phyloP scores from a whole-genome alignment of 2,888 invertebrate genomes.

The Oscheius sp. region DNA sequence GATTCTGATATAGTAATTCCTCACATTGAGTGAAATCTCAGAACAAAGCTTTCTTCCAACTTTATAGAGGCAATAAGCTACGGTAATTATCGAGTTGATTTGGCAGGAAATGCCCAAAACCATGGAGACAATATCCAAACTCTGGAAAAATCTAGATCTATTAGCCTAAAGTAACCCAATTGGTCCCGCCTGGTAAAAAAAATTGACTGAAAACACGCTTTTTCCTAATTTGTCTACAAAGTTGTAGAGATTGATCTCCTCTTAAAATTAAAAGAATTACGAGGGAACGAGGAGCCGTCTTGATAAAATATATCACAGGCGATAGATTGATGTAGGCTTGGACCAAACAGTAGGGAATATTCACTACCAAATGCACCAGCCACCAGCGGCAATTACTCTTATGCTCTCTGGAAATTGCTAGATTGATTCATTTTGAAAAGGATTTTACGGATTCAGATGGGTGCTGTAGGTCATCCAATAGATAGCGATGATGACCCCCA shows the following conservation, averaged over 20 bases:
- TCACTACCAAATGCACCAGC: background rate
- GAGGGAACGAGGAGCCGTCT: background rate
- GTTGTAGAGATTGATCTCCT: no score
- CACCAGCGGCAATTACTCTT: background rate
- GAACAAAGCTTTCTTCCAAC: background rate
- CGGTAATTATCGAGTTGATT: background rate
- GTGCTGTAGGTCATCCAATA: slow-evolving; percentile 20
- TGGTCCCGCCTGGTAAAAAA: no score
- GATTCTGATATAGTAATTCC: background rate
- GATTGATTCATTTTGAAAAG: background rate
- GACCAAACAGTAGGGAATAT: slow-evolving; percentile 5
- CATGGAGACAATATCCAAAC: background rate
- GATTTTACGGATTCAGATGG: background rate
- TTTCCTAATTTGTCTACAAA: no score
- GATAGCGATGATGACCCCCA: background rate
- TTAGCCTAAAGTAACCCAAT: no score
- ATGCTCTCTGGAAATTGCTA: background rate
- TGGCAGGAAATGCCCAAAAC: slow-evolving; percentile 3
- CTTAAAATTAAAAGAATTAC: no score
- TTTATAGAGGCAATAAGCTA: background rate
- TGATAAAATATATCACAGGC: background rate
- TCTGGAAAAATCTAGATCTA: no score
- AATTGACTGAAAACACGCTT: no score
- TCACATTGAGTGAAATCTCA: background rate
- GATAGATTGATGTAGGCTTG: slow-evolving; percentile 1